These are phyloP conservation scores for Clinocottus analis DNA, from an alignment of 2,113 vertebrate genomes.

Conservation along the genomic window DNA sequence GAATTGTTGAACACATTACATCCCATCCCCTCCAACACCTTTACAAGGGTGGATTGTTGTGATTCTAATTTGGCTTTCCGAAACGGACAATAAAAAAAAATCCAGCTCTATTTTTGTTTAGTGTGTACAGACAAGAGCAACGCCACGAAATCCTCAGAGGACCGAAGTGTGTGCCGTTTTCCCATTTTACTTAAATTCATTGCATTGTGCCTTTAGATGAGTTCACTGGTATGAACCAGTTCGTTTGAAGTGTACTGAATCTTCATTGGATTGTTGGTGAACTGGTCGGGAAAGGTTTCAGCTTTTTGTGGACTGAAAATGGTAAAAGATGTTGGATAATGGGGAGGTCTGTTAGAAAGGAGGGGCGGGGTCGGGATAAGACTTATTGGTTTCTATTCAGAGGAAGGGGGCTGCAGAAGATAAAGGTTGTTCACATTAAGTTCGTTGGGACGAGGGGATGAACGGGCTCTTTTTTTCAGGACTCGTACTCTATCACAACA, in stretches of 20 bases:
- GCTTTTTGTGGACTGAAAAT: neutral
- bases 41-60: neutral
- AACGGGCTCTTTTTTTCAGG: constrained; percentile 61
- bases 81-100: neutral
- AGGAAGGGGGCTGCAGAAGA: neutral
- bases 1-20: neutral
- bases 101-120: neutral
- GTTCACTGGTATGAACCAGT: neutral
- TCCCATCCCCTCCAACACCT: neutral
- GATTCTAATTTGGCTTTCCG: too few relatives aligned
- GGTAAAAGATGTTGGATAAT: neutral
- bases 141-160: neutral
- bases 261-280: neutral
- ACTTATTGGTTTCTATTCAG: neutral
- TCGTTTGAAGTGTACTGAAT: neutral
- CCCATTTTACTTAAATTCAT: neutral
- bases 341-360: neutral
- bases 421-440: constrained; percentile 32
- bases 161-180: neutral
- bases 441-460: constrained; percentile 23
- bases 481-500: constrained; percentile 60
- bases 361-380: neutral
- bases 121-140: neutral
- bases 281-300: neutral
- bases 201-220: neutral